phyloP scores from a whole-genome alignment of 2,113 vertebrate genomes.

The Oreamnos americanus region DNA sequence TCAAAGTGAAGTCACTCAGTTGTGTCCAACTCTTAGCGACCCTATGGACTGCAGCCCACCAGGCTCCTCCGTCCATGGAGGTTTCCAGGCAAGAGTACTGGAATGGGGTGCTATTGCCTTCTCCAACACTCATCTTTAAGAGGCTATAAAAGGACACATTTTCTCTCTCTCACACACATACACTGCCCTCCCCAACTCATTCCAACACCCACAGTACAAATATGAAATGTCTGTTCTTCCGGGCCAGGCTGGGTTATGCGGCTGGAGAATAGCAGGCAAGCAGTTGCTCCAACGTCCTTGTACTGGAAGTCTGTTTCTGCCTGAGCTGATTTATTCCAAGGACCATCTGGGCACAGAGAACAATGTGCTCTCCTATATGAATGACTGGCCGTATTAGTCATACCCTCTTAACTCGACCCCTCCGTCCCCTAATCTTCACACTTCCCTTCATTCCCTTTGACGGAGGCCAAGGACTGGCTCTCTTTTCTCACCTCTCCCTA shows the following conservation, averaged over 20 bases:
- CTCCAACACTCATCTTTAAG: not conserved
- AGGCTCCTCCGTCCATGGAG: no score
- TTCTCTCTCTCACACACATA: not conserved
- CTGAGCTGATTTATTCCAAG: conserved; percentile 85
- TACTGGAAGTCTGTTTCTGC: conserved; percentile 42
- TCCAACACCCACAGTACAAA: not conserved
- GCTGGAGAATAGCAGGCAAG: not conserved
- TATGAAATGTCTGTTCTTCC: not conserved
- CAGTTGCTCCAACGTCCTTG: not conserved
- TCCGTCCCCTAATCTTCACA: conserved; percentile 80
- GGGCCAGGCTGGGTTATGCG: not conserved
- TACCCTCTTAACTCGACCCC: conserved; percentile 85
- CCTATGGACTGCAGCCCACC: no score
- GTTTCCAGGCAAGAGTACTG: no score
- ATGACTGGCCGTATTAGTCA: conserved; percentile 90
- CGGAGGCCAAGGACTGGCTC: conserved; percentile 75
- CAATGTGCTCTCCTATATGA: conserved; percentile 83
- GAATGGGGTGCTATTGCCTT: no score
- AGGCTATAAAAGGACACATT: not conserved
- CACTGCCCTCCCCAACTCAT: rapidly evolving
- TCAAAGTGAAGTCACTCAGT: no score
- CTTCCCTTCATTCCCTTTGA: conserved; percentile 74
- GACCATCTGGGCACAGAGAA: conserved; percentile 86
- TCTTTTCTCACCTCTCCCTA: conserved; percentile 64
- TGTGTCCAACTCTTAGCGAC: no score